Conservation (phyloP, 2,797 vertebrate species). For the Gymnopithys bicolor region DNA sequence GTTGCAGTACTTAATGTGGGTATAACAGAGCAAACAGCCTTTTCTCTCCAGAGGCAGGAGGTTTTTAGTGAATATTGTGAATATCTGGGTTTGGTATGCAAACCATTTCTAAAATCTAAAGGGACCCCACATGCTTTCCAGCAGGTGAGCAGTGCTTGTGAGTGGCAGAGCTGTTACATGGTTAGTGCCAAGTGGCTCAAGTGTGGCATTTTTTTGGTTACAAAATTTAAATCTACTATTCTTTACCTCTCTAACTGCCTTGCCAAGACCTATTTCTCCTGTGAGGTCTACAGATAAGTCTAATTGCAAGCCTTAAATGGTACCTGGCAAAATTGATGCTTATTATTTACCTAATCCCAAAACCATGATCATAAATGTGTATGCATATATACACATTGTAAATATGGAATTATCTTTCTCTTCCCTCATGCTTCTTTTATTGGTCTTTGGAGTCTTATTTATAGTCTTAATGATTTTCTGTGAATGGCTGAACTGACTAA, state of each 20-base stretch:
- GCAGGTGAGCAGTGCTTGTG: not conserved
- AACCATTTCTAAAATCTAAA: not conserved
- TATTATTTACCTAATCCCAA: slow-evolving; percentile 18
- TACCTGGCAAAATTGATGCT: slow-evolving; percentile 2
- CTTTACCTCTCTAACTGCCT: not conserved
- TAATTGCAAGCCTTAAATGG: not conserved
- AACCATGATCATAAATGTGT: not conserved
- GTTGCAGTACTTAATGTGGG: not conserved
- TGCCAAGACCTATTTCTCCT: not conserved
- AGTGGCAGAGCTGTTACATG: not conserved
- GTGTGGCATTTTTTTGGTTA: not conserved
- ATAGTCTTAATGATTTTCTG: not conserved
- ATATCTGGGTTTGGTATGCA: not conserved
- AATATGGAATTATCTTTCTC: slow-evolving; percentile 9
- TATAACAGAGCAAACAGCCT: not conserved
- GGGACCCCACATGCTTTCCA: not conserved
- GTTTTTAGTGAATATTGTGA: not conserved
- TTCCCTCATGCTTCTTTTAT: slow-evolving; percentile 15
- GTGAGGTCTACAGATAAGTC: not conserved
- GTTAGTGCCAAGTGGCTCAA: not conserved
- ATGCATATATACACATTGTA: not conserved
- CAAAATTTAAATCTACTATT: not conserved
- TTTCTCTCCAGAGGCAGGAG: not conserved
- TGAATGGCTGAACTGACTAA: not conserved
- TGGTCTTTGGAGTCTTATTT: slow-evolving; percentile 47